Base-by-base conservation (phyloP, 2,797 vertebrate genomes). In the Helostoma temminkii region DNA sequence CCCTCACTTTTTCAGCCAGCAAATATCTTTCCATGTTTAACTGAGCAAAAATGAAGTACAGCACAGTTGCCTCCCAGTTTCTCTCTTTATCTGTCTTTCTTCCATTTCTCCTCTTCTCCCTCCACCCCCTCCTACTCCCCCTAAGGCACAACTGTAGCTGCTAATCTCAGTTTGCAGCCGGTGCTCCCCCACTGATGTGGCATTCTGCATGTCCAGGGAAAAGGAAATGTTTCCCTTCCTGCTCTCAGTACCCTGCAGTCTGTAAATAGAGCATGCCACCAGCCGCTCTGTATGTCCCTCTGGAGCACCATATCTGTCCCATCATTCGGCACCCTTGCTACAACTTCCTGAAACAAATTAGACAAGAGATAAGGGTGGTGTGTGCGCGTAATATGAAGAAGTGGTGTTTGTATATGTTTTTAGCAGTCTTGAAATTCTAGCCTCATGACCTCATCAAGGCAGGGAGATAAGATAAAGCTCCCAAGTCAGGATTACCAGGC, bases 211-310 rank as follows among this genome's bases (percentile, higher is more conserved):
- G 86, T 85, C 81, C 90, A 85, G 74, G 76, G 87, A 89, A 86
- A 87, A 87, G 88, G 89, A 92, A 91, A 86, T 39, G 76, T 81
- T 78, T 65, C 84, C 43, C 80, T 92, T 91, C 89, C 90, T 91
- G 85, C 77, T 72, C 78, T 80, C 76, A 47, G 71, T 85, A 73
- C 77, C 84, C 53, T 61, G 78, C 66, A 15, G 68, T 84, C 87
- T 81, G 76, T 83, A 90, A 91, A 90, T 89, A 91, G 84, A 78
- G 68, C 49, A 83, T 87, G 76, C 65, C 86, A 91, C 52, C 68
- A 76, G 76, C 62, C 11, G 21, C 78, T 74, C 24, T 32, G 52
- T 56, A 54, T 54, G 69, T 70, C 73, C 59, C 71, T 52, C 60
- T 74, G 67, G 76, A 78, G 79, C 53, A 80, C 82, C 85, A 67